Percentiles rank a stretch among this genome's conserved stretches.
These are phyloP conservation scores for Drosophila cardini DNA, from an alignment of 1,140 invertebrate genomes.

Conservation along the genomic window DNA sequence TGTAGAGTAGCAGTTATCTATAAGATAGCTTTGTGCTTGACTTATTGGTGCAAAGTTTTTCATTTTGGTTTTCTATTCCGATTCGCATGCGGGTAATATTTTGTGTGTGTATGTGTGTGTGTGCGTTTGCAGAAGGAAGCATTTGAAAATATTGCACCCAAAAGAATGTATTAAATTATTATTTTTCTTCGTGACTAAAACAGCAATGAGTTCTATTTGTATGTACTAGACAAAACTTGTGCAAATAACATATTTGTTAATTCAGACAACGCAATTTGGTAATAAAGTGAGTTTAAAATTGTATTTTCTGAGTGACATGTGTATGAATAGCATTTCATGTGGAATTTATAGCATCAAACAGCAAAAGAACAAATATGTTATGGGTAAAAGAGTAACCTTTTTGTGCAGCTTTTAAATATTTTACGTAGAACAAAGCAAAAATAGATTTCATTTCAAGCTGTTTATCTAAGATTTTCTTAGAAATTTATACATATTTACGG, in stretches of 20 bases:
- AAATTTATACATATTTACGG: too few species aligned
- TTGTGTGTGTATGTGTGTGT: background rate
- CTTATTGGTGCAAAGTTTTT: constrained; percentile 63
- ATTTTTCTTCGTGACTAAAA: constrained; percentile 19
- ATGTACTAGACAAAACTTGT: constrained; percentile 18
- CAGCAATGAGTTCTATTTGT: constrained; percentile 11
- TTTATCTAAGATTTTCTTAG: too few species aligned
- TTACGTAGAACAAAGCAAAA: too few species aligned
- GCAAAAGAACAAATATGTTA: too few species aligned
- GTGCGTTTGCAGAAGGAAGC: background rate
- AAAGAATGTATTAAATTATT: constrained; percentile 61
- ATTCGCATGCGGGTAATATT: constrained; percentile 18
- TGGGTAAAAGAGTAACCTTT: too few species aligned
- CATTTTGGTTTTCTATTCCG: constrained; percentile 4
- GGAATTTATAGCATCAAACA: too few species aligned
- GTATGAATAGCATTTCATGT: background rate
- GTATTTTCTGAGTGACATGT: background rate
- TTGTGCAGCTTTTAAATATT: too few species aligned
- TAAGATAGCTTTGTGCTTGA: constrained; percentile 42
- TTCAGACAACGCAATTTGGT: constrained; percentile 17
- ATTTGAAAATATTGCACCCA: constrained; percentile 52
- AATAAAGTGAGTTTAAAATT: constrained; percentile 1
- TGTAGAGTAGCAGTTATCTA: constrained; percentile 30
- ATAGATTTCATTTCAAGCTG: too few species aligned
- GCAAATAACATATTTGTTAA: constrained; percentile 24